These are phyloP conservation scores for Formica aserva DNA, from an alignment of 2,888 invertebrate species.

Conservation along the genomic window DNA sequence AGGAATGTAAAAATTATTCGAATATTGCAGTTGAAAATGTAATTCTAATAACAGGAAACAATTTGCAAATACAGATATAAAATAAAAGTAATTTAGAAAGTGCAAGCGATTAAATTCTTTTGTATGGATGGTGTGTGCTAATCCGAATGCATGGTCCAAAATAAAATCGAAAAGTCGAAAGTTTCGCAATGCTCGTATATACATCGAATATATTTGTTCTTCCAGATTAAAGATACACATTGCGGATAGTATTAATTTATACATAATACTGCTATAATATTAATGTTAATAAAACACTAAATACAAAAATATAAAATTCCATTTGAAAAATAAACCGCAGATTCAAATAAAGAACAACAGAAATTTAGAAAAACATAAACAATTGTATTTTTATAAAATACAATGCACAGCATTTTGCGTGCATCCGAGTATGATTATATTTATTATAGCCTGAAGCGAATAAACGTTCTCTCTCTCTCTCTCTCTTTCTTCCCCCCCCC, in stretches of 20 bases:
- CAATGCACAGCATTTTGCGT: conserved; percentile 10
- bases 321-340: conserved; percentile 13
- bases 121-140: neutral
- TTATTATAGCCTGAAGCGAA: conserved; percentile 42
- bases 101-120: neutral
- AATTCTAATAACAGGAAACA: conserved; percentile 12
- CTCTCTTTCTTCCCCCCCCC: neutral
- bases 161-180: neutral
- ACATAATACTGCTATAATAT: neutral
- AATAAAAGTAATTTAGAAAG: conserved; percentile 25
- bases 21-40: neutral
- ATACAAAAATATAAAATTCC: conserved; percentile 10
- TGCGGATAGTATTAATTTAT: neutral
- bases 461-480: conserved; percentile 16
- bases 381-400: conserved; percentile 27
- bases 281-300: conserved; percentile 8
- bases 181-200: neutral
- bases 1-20: neutral
- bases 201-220: neutral
- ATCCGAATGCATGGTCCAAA: neutral
- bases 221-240: neutral
- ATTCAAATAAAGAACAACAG: conserved; percentile 6
- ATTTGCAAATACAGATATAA: neutral
- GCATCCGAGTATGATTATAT: conserved; percentile 6
- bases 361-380: conserved; percentile 42